Conservation (phyloP, 2,113 vertebrate species). For the Scatophagus argus region DNA sequence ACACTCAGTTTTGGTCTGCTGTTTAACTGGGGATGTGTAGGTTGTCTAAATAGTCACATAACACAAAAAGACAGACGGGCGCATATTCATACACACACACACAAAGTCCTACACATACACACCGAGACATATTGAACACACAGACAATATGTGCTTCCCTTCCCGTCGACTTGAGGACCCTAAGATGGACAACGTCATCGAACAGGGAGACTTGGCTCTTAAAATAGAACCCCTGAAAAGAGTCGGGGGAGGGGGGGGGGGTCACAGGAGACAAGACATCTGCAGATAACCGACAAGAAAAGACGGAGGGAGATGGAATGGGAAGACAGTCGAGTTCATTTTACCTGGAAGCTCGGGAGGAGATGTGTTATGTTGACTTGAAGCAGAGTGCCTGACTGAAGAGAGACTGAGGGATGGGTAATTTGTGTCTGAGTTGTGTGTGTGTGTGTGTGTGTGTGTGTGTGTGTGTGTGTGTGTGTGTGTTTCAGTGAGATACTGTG, state of each 20-base stretch:
- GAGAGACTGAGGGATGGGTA: background rate
- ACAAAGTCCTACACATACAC: background rate
- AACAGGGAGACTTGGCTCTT: slow-evolving; percentile 40
- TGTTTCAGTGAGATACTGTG: too few species aligned
- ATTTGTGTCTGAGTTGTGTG: background rate
- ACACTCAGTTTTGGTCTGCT: slow-evolving; percentile 57
- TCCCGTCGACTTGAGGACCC: slow-evolving; percentile 52
- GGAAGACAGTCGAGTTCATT: slow-evolving; percentile 32
- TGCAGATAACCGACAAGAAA: slow-evolving; percentile 60
- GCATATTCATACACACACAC: background rate
- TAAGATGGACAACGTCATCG: slow-evolving; percentile 55
- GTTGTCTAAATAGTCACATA: slow-evolving; percentile 67
- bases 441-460: background rate
- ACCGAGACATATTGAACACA: slow-evolving; percentile 34
- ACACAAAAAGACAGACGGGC: slow-evolving; percentile 36
- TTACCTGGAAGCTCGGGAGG: slow-evolving; percentile 44
- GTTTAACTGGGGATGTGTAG: slow-evolving; percentile 61
- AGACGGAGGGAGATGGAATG: slow-evolving; percentile 24
- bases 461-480: background rate
- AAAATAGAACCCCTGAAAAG: slow-evolving; percentile 61
- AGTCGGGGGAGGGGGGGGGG: slow-evolving; percentile 28
- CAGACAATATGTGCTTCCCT: slow-evolving; percentile 56
- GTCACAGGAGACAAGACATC: slow-evolving; percentile 36
- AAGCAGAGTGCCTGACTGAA: background rate
- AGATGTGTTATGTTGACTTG: slow-evolving; percentile 20